These are phyloP conservation scores for Papilio dardanus DNA, from an alignment of 1,140 invertebrate genomes.

Conservation along the genomic window DNA sequence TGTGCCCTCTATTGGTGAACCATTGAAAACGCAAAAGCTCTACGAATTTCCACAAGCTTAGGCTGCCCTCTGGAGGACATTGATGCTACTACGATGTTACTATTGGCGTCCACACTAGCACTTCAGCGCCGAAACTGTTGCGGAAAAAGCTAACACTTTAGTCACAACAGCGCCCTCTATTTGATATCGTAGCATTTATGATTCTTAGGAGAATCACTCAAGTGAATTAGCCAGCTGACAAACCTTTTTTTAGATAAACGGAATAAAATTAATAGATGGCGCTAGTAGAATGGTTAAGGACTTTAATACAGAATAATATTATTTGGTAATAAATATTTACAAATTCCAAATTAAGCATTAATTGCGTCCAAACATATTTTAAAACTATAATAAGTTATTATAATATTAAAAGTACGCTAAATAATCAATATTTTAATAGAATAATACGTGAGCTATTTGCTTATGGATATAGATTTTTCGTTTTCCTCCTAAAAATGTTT, in stretches of 20 bases:
- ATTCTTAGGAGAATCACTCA: not conserved
- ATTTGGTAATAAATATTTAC: not conserved
- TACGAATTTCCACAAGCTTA: not conserved
- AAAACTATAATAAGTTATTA: not conserved
- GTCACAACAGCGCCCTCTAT: not conserved
- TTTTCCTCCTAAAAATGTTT: not conserved
- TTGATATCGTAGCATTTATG: not conserved
- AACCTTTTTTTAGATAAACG: not conserved
- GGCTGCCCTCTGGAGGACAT: not conserved
- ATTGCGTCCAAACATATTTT: not conserved
- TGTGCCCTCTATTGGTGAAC: not conserved
- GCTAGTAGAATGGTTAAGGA: not conserved
- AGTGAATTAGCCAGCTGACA: not conserved
- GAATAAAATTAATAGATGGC: conserved; percentile 1
- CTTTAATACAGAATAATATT: not conserved
- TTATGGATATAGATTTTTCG: not conserved
- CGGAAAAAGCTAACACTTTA: not conserved
- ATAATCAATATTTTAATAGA: too few species aligned
- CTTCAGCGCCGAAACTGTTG: not conserved
- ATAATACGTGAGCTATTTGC: too few species aligned
- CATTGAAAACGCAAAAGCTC: not conserved
- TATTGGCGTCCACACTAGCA: not conserved
- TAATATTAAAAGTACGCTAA: too few species aligned
- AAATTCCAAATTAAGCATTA: not conserved
- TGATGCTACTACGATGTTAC: not conserved